Base-by-base conservation (phyloP, 2,113 vertebrate genomes). In the Dipodomys stephensi region DNA sequence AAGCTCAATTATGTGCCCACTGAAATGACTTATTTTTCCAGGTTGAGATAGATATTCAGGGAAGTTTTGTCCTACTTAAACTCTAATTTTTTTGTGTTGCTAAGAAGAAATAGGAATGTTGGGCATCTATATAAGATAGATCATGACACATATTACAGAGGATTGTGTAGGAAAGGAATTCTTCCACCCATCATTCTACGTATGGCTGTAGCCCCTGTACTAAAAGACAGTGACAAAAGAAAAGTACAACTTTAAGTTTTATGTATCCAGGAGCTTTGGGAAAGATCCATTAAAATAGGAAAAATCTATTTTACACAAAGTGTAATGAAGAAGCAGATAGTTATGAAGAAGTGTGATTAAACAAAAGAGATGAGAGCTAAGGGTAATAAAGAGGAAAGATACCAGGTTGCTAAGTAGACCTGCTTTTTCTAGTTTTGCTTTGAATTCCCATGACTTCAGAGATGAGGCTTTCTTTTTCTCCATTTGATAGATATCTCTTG, bases 81-180 rank as follows among this genome's bases (percentile, higher is more conserved):
- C 39, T 39, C 5, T 39, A 6, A 84, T 46, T 69, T 90, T 46
- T 46, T 57, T 16, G 53, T 53, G 15, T 57, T 64, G 23, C 62
- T 28, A 30, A 44, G 30, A 92, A 78, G 18, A 83, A 78, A 80
- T 35, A 20, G 9, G 0, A 25, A 11, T 4, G 7, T 0, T 81
- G 12, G 5, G 12, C 32, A 30, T 65, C 27, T 81, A 25, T 25
- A 60, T 65, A 49, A 64, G 28, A 76, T 11, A 4, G 4, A 6
- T 72, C 62, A 62, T 3, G 2, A 2, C 30, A 13, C 0, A 2
- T 23, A 30, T 25, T 44, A 10, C 2, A 27, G 30, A 8, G 23
- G 23, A 69, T 4, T 46, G 12, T 77, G 1, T 22, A 22, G 11
- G 27, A 68, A 78, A 84, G 79, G 30, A 83, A 10, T 22, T 69